Evolutionary conservation across 2,113 vertebrate genomes (phyloP).

Genomic region (Scophthalmus maximus): DNA sequence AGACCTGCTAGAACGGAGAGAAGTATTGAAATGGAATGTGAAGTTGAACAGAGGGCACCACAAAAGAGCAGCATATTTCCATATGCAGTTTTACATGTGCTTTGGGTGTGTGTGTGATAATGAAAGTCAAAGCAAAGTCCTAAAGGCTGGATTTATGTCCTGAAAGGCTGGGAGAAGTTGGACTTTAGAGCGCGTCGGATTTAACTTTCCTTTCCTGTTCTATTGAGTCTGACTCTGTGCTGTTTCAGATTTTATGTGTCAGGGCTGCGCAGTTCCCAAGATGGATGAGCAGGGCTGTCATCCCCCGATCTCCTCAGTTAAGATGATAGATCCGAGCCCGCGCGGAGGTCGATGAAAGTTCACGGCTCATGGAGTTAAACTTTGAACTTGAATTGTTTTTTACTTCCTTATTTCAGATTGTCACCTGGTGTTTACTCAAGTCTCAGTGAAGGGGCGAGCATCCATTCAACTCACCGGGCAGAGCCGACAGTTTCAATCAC

Average conservation of each 20-base stretch:
- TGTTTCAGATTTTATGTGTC: slow-evolving; percentile 47
- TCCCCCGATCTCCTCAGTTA: slow-evolving; percentile 57
- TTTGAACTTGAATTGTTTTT: slow-evolving; percentile 27
- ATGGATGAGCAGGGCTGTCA: slow-evolving; percentile 54
- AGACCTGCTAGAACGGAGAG: slow-evolving; percentile 51
- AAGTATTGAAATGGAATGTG: slow-evolving; percentile 50
- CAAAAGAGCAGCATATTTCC: slow-evolving; percentile 46
- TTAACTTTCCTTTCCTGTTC: slow-evolving; percentile 31
- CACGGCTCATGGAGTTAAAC: slow-evolving; percentile 34
- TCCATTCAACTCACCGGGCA: slow-evolving; percentile 11
- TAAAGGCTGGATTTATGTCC: slow-evolving; percentile 13
- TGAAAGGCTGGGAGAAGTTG: slow-evolving; percentile 1
- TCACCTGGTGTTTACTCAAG: slow-evolving; percentile 14
- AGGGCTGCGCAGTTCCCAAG: slow-evolving; percentile 50
- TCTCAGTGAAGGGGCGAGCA: background rate
- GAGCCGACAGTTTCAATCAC: slow-evolving; percentile 18
- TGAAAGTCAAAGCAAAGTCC: slow-evolving; percentile 65
- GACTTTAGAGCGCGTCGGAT: background rate
- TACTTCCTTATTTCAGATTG: slow-evolving; percentile 24
- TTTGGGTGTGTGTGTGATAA: slow-evolving; percentile 14
- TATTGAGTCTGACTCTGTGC: slow-evolving; percentile 35
- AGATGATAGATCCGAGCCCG: slow-evolving; percentile 63
- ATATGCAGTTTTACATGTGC: slow-evolving; percentile 20
- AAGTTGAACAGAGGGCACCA: slow-evolving; percentile 45
- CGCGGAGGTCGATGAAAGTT: slow-evolving; percentile 65